phyloP scores from a whole-genome alignment of 2,113 vertebrate genomes.

The Plectropomus leopardus region DNA sequence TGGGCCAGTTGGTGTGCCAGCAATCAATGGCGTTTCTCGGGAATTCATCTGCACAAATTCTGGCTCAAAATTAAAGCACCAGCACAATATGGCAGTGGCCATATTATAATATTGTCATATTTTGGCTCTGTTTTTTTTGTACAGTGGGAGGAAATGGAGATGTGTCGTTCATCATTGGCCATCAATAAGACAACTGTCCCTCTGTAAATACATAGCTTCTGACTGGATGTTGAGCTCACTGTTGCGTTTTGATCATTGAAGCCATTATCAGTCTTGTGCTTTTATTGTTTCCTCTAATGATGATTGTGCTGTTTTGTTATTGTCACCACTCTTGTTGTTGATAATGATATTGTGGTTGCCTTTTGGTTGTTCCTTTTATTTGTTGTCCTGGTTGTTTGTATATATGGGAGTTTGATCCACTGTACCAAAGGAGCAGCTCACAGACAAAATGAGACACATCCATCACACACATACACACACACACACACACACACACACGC shows the following conservation, averaged over 20 bases:
- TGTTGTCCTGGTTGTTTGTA: constrained; percentile 32
- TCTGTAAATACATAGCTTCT: not conserved
- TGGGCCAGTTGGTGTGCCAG: too few species aligned
- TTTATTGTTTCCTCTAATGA: constrained; percentile 13
- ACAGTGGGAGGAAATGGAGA: too few species aligned
- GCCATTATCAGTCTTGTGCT: constrained; percentile 1
- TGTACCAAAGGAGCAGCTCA: constrained; percentile 35
- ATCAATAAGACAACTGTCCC: not conserved
- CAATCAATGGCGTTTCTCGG: too few species aligned
- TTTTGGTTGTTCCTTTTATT: constrained; percentile 17
- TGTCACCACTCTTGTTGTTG: constrained; percentile 12
- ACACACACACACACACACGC: constrained; percentile 18
- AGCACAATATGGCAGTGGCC: too few species aligned
- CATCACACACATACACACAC: constrained; percentile 41
- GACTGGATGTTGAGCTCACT: not conserved
- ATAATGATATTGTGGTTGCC: constrained; percentile 13
- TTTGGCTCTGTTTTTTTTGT: too few species aligned
- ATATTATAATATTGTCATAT: too few species aligned
- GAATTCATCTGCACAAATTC: too few species aligned
- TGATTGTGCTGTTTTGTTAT: constrained; percentile 26
- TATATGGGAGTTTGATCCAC: constrained; percentile 35
- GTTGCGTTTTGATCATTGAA: constrained; percentile 6
- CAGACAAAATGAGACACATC: constrained; percentile 59
- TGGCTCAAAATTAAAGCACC: too few species aligned
- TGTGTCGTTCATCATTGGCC: too few species aligned